Percentiles rank a stretch among this genome's conserved stretches.
Conservation (phyloP, 2,113 vertebrate genomes). For the Mesembrinibis cayennensis region DNA sequence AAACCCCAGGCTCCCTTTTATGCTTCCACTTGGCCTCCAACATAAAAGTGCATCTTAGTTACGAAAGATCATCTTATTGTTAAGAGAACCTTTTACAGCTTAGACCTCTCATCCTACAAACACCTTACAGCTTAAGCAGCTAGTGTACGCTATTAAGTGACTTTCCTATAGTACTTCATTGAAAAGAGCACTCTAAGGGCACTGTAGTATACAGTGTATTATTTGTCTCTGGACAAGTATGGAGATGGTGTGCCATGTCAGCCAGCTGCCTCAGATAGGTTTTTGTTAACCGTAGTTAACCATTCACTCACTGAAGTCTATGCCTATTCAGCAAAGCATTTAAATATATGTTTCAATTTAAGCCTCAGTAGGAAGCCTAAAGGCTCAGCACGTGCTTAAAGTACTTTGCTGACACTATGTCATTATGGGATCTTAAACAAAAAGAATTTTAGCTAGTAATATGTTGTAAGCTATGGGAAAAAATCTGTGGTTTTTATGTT, state of each 20-base stretch:
- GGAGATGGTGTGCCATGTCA: not conserved
- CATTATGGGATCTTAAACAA: not conserved
- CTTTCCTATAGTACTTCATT: not conserved
- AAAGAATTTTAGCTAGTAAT: not conserved
- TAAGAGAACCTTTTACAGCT: not conserved
- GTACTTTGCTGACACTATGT: not conserved
- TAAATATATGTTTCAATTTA: not conserved
- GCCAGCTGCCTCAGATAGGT: not conserved
- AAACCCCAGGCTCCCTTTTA: not conserved
- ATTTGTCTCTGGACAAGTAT: not conserved
- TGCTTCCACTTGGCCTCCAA: not conserved
- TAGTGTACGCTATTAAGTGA: not conserved
- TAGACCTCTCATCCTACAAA: not conserved
- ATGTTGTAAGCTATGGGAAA: not conserved
- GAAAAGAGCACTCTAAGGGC: not conserved
- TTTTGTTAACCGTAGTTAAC: not conserved
- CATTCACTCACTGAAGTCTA: not conserved
- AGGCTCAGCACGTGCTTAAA: not conserved
- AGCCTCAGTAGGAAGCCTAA: not conserved
- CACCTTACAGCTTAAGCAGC: not conserved
- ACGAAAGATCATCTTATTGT: not conserved
- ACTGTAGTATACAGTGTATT: not conserved
- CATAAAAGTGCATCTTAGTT: not conserved
- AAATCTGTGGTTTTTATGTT: not conserved
- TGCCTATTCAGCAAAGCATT: not conserved